Evolutionary conservation across 2,888 invertebrate species (phyloP).

Genomic region (Pyrgus malvae): DNA sequence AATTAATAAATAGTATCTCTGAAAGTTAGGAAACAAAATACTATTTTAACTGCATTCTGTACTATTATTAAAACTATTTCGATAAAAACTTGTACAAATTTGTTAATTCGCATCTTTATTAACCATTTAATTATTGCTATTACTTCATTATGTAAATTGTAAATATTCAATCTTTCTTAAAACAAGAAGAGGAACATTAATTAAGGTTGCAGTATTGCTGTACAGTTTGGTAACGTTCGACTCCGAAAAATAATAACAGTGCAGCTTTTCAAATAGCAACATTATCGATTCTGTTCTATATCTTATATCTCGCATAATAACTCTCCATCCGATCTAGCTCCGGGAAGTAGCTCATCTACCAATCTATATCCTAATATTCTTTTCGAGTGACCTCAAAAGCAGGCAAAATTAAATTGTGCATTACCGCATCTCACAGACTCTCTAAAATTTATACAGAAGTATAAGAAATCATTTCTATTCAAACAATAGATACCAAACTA

Average conservation of each 20-base stretch:
- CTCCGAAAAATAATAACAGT: conserved; percentile 71
- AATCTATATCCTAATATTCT: conserved; percentile 73
- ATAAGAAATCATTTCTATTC: conserved; percentile 43
- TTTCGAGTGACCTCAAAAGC: conserved; percentile 48
- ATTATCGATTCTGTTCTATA: conserved; percentile 44
- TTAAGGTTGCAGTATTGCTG: conserved; percentile 78
- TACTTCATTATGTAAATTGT: conserved; percentile 75
- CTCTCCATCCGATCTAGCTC: conserved; percentile 61
- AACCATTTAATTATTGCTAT: conserved; percentile 79
- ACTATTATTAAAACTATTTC: conserved; percentile 80
- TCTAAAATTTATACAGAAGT: conserved; percentile 54
- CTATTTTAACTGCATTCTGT: conserved; percentile 73
- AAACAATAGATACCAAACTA: conserved; percentile 42
- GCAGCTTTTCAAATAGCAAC: conserved; percentile 80
- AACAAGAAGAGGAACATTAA: conserved; percentile 82
- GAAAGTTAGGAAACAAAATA: conserved; percentile 83
- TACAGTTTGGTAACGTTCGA: conserved; percentile 75
- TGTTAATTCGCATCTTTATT: conserved; percentile 73
- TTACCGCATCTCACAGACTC: conserved; percentile 40
- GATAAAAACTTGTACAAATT: conserved; percentile 80
- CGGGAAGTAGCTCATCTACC: conserved; percentile 80
- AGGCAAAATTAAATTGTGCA: conserved; percentile 37
- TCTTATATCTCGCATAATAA: conserved; percentile 45
- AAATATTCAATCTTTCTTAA: conserved; percentile 82
- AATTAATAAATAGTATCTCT: conserved; percentile 84